Evolutionary conservation across 2,113 vertebrate species (phyloP).

Genomic region (Antechinus flavipes): DNA sequence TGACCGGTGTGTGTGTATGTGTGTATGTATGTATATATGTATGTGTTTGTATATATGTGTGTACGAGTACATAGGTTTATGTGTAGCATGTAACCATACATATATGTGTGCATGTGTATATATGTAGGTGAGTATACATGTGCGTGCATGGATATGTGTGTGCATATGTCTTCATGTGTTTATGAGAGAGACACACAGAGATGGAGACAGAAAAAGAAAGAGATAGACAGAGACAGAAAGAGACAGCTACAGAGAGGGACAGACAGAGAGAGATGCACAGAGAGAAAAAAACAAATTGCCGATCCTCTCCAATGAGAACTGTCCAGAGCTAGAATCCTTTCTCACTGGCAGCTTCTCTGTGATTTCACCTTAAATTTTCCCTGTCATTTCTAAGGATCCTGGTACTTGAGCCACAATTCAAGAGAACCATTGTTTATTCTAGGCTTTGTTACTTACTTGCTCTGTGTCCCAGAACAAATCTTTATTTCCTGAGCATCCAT

Average conservation of each 20-base stretch:
- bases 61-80: too few relatives aligned
- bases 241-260: accelerated
- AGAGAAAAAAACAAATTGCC: too few relatives aligned
- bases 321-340: neutral
- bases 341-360: neutral
- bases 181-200: too few relatives aligned
- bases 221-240: too few relatives aligned
- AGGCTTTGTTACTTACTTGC: neutral
- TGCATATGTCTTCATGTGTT: too few relatives aligned
- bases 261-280: too few relatives aligned
- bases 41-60: too few relatives aligned
- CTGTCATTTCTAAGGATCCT: neutral
- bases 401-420: neutral
- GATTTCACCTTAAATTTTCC: neutral
- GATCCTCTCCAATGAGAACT: neutral
- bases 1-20: too few relatives aligned
- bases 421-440: neutral
- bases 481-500: neutral
- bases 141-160: neutral
- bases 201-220: too few relatives aligned
- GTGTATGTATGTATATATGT: too few relatives aligned
- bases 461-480: neutral
- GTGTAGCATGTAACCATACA: accelerated
- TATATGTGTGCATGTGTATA: too few relatives aligned
- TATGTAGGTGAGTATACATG: neutral